Percentiles rank a stretch among this genome's conserved stretches.
phyloP scores from a whole-genome alignment of 92 coral and sea anemone genomes.

The Chrysogorgia sp. region DNA sequence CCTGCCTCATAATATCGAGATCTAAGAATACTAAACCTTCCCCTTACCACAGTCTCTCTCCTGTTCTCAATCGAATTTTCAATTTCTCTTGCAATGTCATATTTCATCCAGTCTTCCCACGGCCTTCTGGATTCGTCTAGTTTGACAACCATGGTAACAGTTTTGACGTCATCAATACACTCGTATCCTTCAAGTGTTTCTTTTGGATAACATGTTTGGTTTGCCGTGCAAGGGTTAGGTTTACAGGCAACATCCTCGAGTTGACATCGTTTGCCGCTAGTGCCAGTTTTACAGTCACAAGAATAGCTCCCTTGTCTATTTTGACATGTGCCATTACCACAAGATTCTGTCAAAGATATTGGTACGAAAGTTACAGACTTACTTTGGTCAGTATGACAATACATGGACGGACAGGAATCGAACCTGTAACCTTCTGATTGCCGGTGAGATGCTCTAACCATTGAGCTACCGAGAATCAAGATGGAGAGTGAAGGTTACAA shows the following conservation, averaged over 20 bases:
- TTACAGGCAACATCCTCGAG: constrained; percentile 57
- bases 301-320: constrained; percentile 70
- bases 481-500: too few species aligned
- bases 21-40: too few species aligned
- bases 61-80: constrained; percentile 61
- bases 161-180: constrained; percentile 49
- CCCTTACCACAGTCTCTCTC: background rate
- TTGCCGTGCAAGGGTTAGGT: constrained; percentile 48
- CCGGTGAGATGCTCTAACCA: too few species aligned
- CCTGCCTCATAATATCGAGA: too few species aligned
- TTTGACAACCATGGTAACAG: constrained; percentile 54
- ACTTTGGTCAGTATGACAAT: background rate
- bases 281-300: constrained; percentile 60
- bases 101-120: constrained; percentile 29
- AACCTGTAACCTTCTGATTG: too few species aligned
- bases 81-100: constrained; percentile 67
- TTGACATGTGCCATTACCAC: constrained; percentile 65
- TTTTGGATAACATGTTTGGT: constrained; percentile 63
- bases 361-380: background rate
- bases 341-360: constrained; percentile 55
- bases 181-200: constrained; percentile 56
- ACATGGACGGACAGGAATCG: too few species aligned
- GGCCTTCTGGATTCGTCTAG: constrained; percentile 26
- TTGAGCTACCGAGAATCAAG: too few species aligned
- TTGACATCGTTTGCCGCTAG: constrained; percentile 73